Evolutionary conservation across 2,113 vertebrate genomes (phyloP), one percentile per base, ranked within the genome.

Genomic region (Vombatus ursinus): DNA sequence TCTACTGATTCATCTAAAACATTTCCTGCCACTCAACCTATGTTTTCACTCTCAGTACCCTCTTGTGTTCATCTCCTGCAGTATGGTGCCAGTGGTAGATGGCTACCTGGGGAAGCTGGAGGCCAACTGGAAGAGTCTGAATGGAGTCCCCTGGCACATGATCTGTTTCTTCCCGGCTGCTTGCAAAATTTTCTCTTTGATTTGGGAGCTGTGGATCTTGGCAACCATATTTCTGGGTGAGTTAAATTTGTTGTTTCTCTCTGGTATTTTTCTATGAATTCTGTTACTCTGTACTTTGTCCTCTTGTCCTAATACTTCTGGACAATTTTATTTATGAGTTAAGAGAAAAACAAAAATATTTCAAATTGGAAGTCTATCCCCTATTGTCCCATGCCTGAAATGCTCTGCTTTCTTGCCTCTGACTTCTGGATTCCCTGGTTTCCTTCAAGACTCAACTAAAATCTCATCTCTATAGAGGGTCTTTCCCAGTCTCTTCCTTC

Each of bases 21-120:
- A 16, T n/a, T 2, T 19, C n/a, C 68, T 84, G 16, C 19, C n/a
- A 22, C n/a, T 23, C 68, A 84, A 84, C n/a, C n/a, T 44, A 44
- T 44, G 68, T 84, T 84, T 84, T 84, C n/a, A 84, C 68, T 84
- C 68, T 44, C n/a, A 23, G 68, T 84, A 8, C 68, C n/a, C 44
- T 84, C 68, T 84, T 84, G 68, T 84, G n/a, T n/a, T 84, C 68
- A 84, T 84, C 16, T 84, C n/a, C 68, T 84, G n/a, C 68, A 84
- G 68, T 84, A 84, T 84, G 68, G 68, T 84, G 68, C 68, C 68
- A 84, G 68, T 84, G 68, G n/a, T 84, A 84, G n/a, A 84, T 84
- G 68, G 68, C 68, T 84, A 84, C 68, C 68, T 84, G 68, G 68
- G 68, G 68, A 84, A 84, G 68, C n/a, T 84, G 68, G 68, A 84